Conservation (phyloP, 92 coral and sea anemone genomes). For the Nematostella vectensis region DNA sequence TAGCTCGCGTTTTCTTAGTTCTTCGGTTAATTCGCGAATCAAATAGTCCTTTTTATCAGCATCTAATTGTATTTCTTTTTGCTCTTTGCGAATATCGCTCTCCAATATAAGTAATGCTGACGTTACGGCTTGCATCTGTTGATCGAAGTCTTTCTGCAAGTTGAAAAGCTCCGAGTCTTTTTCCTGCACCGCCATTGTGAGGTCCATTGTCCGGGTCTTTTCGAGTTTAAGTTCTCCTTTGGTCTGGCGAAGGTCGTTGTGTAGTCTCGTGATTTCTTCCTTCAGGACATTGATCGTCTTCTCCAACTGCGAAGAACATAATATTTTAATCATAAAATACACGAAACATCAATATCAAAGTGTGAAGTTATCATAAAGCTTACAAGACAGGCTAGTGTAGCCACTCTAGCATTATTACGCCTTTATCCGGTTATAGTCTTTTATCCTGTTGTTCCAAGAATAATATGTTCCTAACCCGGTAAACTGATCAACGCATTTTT, state of each 20-base stretch:
- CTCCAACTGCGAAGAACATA: constrained; percentile 52
- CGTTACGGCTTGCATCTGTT: constrained; percentile 48
- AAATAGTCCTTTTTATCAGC: constrained; percentile 37
- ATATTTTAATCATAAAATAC: no score
- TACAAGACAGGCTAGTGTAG: no score
- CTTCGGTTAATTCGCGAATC: constrained; percentile 35
- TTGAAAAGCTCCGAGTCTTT: constrained; percentile 36
- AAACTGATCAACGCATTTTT: no score
- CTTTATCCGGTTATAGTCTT: no score
- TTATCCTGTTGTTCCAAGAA: no score
- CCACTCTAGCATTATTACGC: no score
- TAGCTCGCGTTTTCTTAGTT: constrained; percentile 26
- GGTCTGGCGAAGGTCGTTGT: constrained; percentile 37
- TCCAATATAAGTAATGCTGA: constrained; percentile 53
- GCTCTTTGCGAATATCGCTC: constrained; percentile 59
- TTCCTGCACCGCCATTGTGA: constrained; percentile 45
- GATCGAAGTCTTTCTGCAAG: constrained; percentile 46
- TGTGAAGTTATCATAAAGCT: no score
- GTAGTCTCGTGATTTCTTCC: constrained; percentile 49
- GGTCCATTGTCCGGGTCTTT: constrained; percentile 37
- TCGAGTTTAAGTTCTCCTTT: constrained; percentile 46
- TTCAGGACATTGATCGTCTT: constrained; percentile 26
- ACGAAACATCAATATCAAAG: no score
- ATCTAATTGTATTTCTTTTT: constrained; percentile 39
- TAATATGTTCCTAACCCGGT: no score